Evolutionary conservation across 2,797 vertebrate species (phyloP).

Genomic region (Protosalanx chinensis): DNA sequence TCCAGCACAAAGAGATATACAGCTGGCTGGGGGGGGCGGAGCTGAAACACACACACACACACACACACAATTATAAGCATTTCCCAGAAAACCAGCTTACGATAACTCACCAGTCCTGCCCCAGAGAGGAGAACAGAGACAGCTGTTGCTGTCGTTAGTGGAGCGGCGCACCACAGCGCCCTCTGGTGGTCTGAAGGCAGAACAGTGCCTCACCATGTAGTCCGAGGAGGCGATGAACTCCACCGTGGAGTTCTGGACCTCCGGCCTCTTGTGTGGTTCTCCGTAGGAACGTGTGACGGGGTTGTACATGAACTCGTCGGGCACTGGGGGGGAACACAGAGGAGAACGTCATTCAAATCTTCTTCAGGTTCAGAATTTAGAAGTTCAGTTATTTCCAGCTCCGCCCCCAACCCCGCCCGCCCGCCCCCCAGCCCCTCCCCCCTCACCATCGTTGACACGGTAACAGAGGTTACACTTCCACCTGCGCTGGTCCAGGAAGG

Average conservation of each 20-base stretch:
- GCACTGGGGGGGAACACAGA: slow-evolving; percentile 72
- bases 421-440: too few relatives aligned
- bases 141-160: background rate
- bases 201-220: slow-evolving; percentile 84
- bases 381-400: too few relatives aligned
- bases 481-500: slow-evolving; percentile 93
- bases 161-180: background rate
- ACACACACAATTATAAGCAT: background rate
- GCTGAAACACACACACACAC: slow-evolving; percentile 56
- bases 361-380: background rate
- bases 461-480: slow-evolving; percentile 99
- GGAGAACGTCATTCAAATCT: background rate
- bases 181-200: slow-evolving; percentile 40
- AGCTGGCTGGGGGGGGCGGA: slow-evolving; percentile 94
- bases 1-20: slow-evolving; percentile 96
- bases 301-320: slow-evolving; percentile 99
- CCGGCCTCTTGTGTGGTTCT: slow-evolving; percentile 93
- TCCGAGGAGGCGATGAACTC: slow-evolving; percentile 98
- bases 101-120: too few relatives aligned
- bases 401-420: too few relatives aligned
- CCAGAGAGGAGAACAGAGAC: background rate
- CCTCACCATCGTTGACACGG: slow-evolving; percentile 90
- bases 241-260: slow-evolving; percentile 94
- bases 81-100: background rate
- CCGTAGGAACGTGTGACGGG: slow-evolving; percentile 93